Conservation (phyloP, 2,888 invertebrate species). For the Harmothoe impar region DNA sequence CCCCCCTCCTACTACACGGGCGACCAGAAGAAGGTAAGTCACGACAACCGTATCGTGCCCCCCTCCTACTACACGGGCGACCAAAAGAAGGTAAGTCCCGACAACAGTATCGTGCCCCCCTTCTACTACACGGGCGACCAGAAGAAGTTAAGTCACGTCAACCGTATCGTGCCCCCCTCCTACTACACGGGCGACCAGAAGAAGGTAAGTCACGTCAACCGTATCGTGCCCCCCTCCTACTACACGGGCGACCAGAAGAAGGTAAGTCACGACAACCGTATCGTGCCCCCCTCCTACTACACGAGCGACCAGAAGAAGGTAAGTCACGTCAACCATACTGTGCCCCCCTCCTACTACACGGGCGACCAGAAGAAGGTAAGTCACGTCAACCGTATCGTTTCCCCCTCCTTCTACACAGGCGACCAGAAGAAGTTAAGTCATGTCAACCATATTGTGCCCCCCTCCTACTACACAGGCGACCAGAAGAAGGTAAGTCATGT, state of each 20-base stretch:
- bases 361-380: constrained; percentile 75
- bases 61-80: constrained; percentile 70
- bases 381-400: constrained; percentile 74
- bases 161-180: constrained; percentile 73
- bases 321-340: constrained; percentile 74
- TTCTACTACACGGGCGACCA: constrained; percentile 70
- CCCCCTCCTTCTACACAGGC: constrained; percentile 69
- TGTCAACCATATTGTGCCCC: constrained; percentile 72
- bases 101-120: constrained; percentile 73
- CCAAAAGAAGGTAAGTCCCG: constrained; percentile 76
- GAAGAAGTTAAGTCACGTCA: constrained; percentile 78
- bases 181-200: constrained; percentile 72
- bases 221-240: constrained; percentile 72
- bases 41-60: constrained; percentile 72
- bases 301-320: too few relatives aligned
- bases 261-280: constrained; percentile 73
- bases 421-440: constrained; percentile 75
- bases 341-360: constrained; percentile 70
- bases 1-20: constrained; percentile 70
- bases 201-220: constrained; percentile 74
- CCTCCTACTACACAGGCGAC: constrained; percentile 69
- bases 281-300: too few relatives aligned
- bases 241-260: constrained; percentile 73
- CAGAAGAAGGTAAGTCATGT: constrained; percentile 73
- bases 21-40: constrained; percentile 75